These are phyloP conservation scores for Calephelis perditalis DNA, from an alignment of 2,888 invertebrate genomes.

Conservation along the genomic window DNA sequence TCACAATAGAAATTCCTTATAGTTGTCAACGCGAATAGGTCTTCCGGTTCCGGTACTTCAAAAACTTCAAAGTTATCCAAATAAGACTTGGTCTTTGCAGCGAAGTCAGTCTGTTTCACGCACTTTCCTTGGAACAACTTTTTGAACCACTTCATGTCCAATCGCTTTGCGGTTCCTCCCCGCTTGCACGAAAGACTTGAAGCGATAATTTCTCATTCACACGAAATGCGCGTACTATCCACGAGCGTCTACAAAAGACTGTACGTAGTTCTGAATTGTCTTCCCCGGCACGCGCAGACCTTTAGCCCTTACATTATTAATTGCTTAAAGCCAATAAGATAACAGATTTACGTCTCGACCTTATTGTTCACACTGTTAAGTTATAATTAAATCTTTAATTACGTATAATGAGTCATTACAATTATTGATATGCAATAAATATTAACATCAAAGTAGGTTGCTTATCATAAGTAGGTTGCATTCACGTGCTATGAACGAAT, in stretches of 20 bases:
- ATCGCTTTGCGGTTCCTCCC: slow-evolving; percentile 80
- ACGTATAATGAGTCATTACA: slow-evolving; percentile 39
- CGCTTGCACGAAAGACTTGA: slow-evolving; percentile 80
- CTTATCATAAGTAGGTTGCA: neutral
- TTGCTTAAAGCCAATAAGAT: slow-evolving; percentile 65
- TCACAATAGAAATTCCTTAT: slow-evolving; percentile 58
- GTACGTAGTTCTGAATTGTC: slow-evolving; percentile 40
- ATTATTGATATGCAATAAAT: slow-evolving; percentile 11
- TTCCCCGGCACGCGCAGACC: slow-evolving; percentile 64
- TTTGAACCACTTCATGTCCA: slow-evolving; percentile 82
- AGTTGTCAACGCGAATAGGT: slow-evolving; percentile 59
- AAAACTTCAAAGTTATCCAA: slow-evolving; percentile 36
- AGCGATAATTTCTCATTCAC: slow-evolving; percentile 80
- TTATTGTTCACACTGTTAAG: slow-evolving; percentile 53
- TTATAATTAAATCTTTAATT: slow-evolving; percentile 55
- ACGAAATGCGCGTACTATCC: slow-evolving; percentile 34
- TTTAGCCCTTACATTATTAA: slow-evolving; percentile 66
- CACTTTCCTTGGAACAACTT: slow-evolving; percentile 77
- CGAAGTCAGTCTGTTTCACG: slow-evolving; percentile 58
- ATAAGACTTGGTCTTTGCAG: slow-evolving; percentile 35
- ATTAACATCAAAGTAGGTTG: neutral
- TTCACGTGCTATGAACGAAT: slow-evolving; percentile 1
- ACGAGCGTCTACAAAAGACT: slow-evolving; percentile 45
- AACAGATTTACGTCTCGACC: slow-evolving; percentile 53
- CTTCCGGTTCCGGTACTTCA: slow-evolving; percentile 32